A percentile compares a stretch with the other conserved stretches of the same genome.
phyloP scores from a whole-genome alignment of 2,113 vertebrate genomes.

The Albula glossodonta region DNA sequence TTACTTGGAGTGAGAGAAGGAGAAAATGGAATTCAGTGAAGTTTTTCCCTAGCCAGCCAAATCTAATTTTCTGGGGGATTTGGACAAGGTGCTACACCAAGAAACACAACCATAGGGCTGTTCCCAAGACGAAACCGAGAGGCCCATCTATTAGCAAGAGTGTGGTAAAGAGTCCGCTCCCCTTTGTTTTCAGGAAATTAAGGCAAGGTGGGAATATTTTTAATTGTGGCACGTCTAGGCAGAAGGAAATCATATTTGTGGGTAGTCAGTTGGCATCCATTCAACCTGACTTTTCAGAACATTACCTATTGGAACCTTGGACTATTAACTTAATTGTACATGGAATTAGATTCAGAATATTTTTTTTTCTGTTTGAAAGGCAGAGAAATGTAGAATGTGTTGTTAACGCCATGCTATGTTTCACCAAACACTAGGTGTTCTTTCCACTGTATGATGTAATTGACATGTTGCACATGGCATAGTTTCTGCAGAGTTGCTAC shows the following conservation, averaged over 20 bases:
- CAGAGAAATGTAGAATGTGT: not conserved
- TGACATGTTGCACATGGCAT: too few species aligned
- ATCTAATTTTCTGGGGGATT: not conserved
- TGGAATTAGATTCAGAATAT: not conserved
- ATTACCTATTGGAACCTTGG: not conserved
- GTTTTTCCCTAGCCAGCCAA: not conserved
- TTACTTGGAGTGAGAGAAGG: not conserved
- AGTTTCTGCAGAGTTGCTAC: too few species aligned
- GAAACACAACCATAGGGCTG: not conserved
- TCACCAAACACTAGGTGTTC: not conserved
- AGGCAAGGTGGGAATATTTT: not conserved
- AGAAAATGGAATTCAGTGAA: not conserved
- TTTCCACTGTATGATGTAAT: not conserved
- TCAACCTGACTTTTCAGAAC: not conserved
- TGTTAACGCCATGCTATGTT: not conserved
- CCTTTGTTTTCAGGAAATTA: not conserved
- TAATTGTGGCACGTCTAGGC: too few species aligned
- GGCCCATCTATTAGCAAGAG: not conserved
- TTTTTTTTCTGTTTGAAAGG: not conserved
- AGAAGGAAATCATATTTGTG: not conserved
- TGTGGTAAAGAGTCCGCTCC: not conserved
- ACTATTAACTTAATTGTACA: not conserved
- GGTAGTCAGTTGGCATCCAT: not conserved
- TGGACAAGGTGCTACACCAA: not conserved
- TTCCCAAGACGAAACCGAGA: not conserved